Conservation (phyloP, 2,113 vertebrate genomes). For the Aramus guarauna region DNA sequence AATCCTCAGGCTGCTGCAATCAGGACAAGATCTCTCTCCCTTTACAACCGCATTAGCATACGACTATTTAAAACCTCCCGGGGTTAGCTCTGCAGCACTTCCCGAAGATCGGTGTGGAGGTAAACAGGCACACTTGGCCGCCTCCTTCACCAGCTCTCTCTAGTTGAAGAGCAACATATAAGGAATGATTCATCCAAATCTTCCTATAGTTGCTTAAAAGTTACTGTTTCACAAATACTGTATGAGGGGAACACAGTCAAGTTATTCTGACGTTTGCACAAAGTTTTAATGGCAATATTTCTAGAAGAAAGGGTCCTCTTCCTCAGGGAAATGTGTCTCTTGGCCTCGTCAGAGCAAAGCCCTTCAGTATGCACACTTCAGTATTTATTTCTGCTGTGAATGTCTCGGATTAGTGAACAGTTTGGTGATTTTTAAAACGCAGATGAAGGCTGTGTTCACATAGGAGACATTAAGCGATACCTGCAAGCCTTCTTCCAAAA, state of each 20-base stretch:
- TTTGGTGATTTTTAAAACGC: background rate
- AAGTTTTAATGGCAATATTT: background rate
- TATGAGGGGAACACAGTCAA: background rate
- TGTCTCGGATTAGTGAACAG: background rate
- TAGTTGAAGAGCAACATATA: background rate
- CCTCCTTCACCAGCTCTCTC: background rate
- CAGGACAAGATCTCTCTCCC: background rate
- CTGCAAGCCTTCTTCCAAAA: background rate
- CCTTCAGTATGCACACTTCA: rapidly evolving
- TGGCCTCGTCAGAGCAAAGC: background rate
- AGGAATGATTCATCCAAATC: background rate
- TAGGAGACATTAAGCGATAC: rapidly evolving
- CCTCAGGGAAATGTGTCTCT: rapidly evolving
- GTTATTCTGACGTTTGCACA: background rate
- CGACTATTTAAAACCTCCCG: background rate
- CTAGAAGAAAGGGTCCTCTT: background rate
- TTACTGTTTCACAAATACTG: background rate
- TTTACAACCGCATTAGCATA: background rate
- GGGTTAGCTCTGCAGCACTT: background rate
- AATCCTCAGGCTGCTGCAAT: background rate
- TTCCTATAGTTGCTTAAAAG: background rate
- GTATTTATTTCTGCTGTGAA: background rate
- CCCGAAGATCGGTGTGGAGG: background rate
- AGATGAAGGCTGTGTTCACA: background rate
- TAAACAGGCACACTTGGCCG: background rate